Base-by-base conservation (phyloP, 2,888 invertebrate genomes). In the Ochlodes sylvanus region DNA sequence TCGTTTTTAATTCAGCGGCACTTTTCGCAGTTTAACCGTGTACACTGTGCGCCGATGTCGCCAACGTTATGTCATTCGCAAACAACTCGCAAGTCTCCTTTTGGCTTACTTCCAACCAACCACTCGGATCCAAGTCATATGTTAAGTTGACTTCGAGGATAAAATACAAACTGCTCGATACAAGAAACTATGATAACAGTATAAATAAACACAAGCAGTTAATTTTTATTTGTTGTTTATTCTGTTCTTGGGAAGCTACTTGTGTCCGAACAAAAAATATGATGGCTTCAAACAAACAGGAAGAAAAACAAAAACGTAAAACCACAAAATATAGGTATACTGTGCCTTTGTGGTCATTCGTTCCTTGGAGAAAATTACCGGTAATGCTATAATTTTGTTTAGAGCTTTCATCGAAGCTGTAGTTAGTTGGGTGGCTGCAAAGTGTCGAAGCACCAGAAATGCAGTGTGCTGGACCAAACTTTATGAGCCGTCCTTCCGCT, bases 71-170 rank as follows among this genome's bases (percentile, higher is more conserved):
- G 82, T 83, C 81, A 83, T 82, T 83, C 79, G 82, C 80, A 81
- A 85, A 81, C 83, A 80, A 83, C 84, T 84, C 79, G 76, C 81
- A 75, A 83, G 79, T 77, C 75, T 75, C 77, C 77, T 42, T 81
- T 84, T 89, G 89, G 89, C 87, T 74, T 69, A 69, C 67, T 73
- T 83, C 89, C 89, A 88, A 82, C 75, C 76, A 78, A 80, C 78
- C 81, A 83, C 84, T 85, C 79, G 84, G 81, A 80, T 84, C 78
- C 81, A 81, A 86, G 85, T 85, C 83, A 84, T 88, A 77, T 86
- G 84, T 87, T 84, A 85, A 85, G 82, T 85, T 85, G 85, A 83
- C 86, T 83, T 80, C 80, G 79, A 82, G 79, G 76, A 83, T 79
- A 79, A 76, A 76, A 63, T 60, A 61, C 65, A 60, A 52, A 65